phyloP scores from a whole-genome alignment of 1,140 invertebrate genomes.

The Copidosoma floridanum region DNA sequence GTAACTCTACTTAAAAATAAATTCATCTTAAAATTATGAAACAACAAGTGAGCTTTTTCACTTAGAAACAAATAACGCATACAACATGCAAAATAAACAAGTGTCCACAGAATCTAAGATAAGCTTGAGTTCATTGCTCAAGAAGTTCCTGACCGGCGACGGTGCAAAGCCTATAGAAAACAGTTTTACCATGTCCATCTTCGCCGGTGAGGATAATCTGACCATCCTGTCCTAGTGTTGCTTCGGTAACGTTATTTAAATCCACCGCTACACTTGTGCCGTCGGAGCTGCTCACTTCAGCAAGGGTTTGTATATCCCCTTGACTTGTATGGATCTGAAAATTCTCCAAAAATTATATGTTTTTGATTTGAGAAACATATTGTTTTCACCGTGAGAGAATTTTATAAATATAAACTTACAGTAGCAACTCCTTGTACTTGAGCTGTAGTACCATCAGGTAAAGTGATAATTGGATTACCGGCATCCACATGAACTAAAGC shows the following conservation, averaged over 20 bases:
- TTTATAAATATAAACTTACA: conserved; percentile 57
- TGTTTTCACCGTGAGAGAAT: too few relatives aligned
- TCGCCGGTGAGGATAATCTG: conserved; percentile 93
- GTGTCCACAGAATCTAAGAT: conserved; percentile 38
- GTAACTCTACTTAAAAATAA: conserved; percentile 41
- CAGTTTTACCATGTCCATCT: conserved; percentile 81
- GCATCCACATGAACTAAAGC: conserved; percentile 96
- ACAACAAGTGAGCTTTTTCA: conserved; percentile 34
- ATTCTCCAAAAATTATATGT: too few relatives aligned
- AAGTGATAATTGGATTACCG: conserved; percentile 88
- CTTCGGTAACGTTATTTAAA: conserved; percentile 84
- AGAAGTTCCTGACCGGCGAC: conserved; percentile 57
- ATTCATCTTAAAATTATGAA: conserved; percentile 33
- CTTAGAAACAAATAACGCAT: conserved; percentile 47
- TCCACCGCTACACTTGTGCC: conserved; percentile 76
- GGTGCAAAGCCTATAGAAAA: conserved; percentile 60
- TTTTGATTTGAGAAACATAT: conserved; percentile 19
- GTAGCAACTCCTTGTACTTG: conserved; percentile 88
- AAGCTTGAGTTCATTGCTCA: conserved; percentile 50
- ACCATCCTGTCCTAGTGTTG: conserved; percentile 84
- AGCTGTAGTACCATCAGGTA: conserved; percentile 93
- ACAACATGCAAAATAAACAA: conserved; percentile 54
- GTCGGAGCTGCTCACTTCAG: conserved; percentile 69
- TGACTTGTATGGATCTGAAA: conserved; percentile 73
- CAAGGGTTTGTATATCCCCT: conserved; percentile 76